Conservation (phyloP, 2,797 vertebrate species). For the Austrolebias charrua region DNA sequence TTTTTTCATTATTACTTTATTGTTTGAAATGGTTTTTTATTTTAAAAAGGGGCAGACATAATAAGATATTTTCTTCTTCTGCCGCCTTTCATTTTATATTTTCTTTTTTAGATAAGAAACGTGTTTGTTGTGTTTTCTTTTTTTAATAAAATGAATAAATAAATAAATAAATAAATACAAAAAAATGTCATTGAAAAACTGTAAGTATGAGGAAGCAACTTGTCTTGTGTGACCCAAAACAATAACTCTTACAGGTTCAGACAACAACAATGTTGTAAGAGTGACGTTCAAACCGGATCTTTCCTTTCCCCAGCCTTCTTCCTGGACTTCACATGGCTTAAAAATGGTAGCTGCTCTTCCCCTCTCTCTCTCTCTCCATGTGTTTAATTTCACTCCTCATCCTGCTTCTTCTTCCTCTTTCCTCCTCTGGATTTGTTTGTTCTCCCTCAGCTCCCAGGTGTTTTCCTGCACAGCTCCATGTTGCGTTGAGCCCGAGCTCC, state of each 20-base stretch:
- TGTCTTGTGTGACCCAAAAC: not conserved
- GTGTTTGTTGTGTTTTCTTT: too few relatives aligned
- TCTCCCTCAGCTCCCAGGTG: slow-evolving; percentile 74
- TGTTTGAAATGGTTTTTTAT: too few relatives aligned
- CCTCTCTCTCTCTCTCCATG: slow-evolving; percentile 25
- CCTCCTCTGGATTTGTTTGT: slow-evolving; percentile 73
- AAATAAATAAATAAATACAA: too few relatives aligned
- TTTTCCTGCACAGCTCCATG: slow-evolving; percentile 67
- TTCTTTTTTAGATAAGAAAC: too few relatives aligned
- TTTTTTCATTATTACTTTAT: too few relatives aligned
- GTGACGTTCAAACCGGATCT: slow-evolving; percentile 41
- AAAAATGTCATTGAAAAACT: too few relatives aligned
- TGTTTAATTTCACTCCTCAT: slow-evolving; percentile 59
- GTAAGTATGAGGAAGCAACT: not conserved
- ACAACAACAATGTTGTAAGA: slow-evolving; percentile 22
- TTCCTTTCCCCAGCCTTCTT: slow-evolving; percentile 41
- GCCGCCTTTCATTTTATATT: too few relatives aligned
- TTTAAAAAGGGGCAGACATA: too few relatives aligned
- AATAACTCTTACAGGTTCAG: not conserved
- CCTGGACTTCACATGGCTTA: slow-evolving; percentile 60
- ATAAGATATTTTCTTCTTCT: too few relatives aligned
- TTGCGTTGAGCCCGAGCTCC: slow-evolving; percentile 53
- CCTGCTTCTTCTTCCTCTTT: slow-evolving; percentile 72
- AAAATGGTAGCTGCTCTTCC: slow-evolving; percentile 36
- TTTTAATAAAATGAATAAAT: too few relatives aligned